Percentiles rank a stretch among this genome's conserved stretches.
Conservation (phyloP, 2,888 invertebrate species). For the Thelaira solivaga region DNA sequence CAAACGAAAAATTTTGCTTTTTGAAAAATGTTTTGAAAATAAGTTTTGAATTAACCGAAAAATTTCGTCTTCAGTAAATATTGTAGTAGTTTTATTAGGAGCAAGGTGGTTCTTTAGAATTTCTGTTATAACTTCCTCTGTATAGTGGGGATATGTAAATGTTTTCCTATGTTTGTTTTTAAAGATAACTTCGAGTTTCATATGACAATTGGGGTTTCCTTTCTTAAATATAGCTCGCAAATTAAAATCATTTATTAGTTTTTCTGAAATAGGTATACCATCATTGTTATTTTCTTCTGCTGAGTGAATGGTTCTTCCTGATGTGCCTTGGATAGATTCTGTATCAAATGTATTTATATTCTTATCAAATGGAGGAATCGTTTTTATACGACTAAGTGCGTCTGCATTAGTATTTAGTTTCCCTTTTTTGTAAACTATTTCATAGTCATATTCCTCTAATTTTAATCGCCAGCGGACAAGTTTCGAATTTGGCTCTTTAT, state of each 20-base stretch:
- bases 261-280: slow-evolving; percentile 51
- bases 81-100: not conserved
- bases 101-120: slow-evolving; percentile 24
- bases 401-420: slow-evolving; percentile 60
- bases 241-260: slow-evolving; percentile 44
- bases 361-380: not conserved
- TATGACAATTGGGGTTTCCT: not conserved
- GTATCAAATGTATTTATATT: slow-evolving; percentile 33
- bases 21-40: slow-evolving; percentile 1
- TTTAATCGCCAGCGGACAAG: not conserved
- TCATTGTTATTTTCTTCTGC: slow-evolving; percentile 37
- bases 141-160: not conserved
- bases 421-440: slow-evolving; percentile 1
- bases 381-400: slow-evolving; percentile 59
- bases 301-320: slow-evolving; percentile 38
- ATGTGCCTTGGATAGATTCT: slow-evolving; percentile 21
- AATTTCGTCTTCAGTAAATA: not conserved
- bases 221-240: slow-evolving; percentile 11
- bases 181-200: not conserved
- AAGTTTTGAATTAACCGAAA: not conserved
- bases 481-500: slow-evolving; percentile 2
- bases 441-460: not conserved
- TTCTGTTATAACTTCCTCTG: slow-evolving; percentile 35
- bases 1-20: slow-evolving; percentile 9
- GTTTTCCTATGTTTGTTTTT: slow-evolving; percentile 23